Percentiles rank a stretch among this genome's conserved stretches.
Conservation (phyloP, 53 echinoderm and acorn worm species). For the Antedon mediterranea region DNA sequence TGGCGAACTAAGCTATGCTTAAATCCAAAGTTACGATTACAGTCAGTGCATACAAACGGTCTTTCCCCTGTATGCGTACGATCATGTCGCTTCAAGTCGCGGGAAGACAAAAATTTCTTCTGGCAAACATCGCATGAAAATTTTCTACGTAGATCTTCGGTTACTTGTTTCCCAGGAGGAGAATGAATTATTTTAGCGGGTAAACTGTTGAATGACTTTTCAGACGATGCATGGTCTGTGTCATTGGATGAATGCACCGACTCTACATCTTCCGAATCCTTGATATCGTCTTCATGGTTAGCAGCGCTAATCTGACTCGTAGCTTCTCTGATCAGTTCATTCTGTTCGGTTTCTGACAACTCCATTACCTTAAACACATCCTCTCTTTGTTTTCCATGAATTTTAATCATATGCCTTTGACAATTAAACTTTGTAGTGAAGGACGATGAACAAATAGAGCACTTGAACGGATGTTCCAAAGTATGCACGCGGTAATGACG, state of each 20-base stretch:
- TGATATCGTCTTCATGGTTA: background rate
- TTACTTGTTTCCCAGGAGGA: background rate
- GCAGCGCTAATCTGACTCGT: background rate
- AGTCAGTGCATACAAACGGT: background rate
- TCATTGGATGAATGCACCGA: background rate
- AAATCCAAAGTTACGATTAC: background rate
- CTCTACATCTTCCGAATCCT: background rate
- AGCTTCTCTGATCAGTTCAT: background rate
- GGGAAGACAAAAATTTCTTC: background rate
- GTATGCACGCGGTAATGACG: conserved; percentile 83
- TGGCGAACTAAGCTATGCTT: conserved; percentile 4
- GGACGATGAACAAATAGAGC: conserved; percentile 65
- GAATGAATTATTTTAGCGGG: background rate
- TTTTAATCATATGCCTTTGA: conserved; percentile 92
- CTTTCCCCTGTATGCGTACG: background rate
- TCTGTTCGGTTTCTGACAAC: background rate
- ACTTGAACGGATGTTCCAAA: conserved; percentile 84
- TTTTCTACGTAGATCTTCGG: background rate
- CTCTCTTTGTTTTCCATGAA: conserved; percentile 75
- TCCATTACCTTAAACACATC: conserved; percentile 42
- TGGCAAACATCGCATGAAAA: background rate
- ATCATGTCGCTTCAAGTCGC: background rate
- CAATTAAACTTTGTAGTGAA: conserved; percentile 99
- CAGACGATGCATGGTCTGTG: background rate
- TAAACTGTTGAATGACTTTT: background rate